A percentile compares a stretch with the other conserved stretches of the same genome.
phyloP scores from a whole-genome alignment of 2,888 invertebrate genomes.

The Dimorphilus gyrociliatus region DNA sequence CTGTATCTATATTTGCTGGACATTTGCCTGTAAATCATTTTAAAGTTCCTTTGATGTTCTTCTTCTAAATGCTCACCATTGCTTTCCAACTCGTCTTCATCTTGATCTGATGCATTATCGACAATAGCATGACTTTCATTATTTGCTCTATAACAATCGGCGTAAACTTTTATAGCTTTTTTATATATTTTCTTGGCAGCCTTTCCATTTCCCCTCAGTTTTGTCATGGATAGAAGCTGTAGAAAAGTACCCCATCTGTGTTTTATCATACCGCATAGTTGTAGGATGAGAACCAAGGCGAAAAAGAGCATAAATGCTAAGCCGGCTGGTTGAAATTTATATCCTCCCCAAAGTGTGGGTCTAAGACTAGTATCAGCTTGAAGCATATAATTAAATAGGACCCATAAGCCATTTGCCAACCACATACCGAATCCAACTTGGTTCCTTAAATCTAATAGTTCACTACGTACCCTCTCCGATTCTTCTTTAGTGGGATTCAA shows the following conservation, averaged over 20 bases:
- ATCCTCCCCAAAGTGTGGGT: no score
- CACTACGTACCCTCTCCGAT: constrained; percentile 14
- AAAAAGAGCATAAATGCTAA: constrained; percentile 24
- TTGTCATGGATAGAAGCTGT: constrained; percentile 25
- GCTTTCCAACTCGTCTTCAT: no score
- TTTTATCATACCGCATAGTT: constrained; percentile 27
- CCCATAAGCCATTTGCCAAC: constrained; percentile 94
- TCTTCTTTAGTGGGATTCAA: constrained; percentile 68
- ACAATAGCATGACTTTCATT: no score
- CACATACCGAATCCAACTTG: constrained; percentile 56
- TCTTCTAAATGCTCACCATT: no score
- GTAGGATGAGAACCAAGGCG: constrained; percentile 19
- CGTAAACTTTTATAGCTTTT: no score
- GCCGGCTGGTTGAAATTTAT: constrained; percentile 17
- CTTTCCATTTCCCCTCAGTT: no score
- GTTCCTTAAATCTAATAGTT: constrained; percentile 76
- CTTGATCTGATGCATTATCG: no score
- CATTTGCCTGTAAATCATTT: no score
- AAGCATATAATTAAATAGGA: constrained; percentile 51
- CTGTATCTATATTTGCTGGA: no score
- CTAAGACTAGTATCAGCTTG: constrained; percentile 10
- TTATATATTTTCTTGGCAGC: no score
- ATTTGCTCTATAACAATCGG: no score
- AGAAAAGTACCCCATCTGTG: constrained; percentile 31
- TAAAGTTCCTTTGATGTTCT: no score